Conservation (phyloP, 2,113 vertebrate species). For the Vanacampus margaritifer region DNA sequence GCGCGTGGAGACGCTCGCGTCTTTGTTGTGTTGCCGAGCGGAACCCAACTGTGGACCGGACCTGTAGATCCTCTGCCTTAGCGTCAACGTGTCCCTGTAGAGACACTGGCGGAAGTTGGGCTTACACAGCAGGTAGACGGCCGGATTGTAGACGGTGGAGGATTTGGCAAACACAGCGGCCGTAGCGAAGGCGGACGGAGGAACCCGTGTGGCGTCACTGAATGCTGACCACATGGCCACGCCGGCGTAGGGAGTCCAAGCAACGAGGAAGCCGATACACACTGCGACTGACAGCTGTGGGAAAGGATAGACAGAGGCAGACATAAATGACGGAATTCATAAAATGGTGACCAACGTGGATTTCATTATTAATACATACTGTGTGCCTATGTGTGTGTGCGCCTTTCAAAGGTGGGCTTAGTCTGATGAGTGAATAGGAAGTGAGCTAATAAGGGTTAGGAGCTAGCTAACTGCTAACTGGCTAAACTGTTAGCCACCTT, state of each 20-base stretch:
- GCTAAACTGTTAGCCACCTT: no score
- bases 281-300: conserved; percentile 76
- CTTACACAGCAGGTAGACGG: conserved; percentile 79
- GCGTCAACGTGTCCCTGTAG: conserved; percentile 50
- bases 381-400: no score
- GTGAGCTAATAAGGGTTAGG: no score
- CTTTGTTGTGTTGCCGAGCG: conserved; percentile 41
- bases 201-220: conserved; percentile 62
- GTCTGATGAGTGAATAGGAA: no score
- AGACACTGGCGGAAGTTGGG: conserved; percentile 78
- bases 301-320: conserved; percentile 11
- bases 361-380: neutral
- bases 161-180: conserved; percentile 77
- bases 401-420: no score
- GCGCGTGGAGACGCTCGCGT: conserved; percentile 42
- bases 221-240: conserved; percentile 77
- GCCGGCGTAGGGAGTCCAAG: conserved; percentile 79
- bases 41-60: conserved; percentile 37
- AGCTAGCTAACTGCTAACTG: no score
- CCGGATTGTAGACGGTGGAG: conserved; percentile 79
- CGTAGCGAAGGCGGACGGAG: conserved; percentile 70
- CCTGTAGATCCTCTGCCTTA: conserved; percentile 57
- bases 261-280: conserved; percentile 77
- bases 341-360: no score
- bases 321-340: neutral